Evolutionary conservation across 2,888 invertebrate genomes (phyloP).

Genomic region (Muschampia plurimacula): DNA sequence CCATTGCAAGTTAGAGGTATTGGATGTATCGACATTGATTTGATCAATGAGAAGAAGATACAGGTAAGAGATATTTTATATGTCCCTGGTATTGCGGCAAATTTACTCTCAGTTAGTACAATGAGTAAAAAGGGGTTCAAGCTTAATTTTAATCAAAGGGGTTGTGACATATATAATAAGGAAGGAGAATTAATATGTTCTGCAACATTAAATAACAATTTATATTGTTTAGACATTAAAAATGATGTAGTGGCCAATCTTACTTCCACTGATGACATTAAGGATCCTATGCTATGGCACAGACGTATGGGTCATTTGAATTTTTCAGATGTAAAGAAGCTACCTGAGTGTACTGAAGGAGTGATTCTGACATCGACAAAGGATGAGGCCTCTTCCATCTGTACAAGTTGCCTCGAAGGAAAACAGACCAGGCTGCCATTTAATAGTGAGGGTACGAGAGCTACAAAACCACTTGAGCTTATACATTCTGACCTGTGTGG

Average conservation of each 20-base stretch:
- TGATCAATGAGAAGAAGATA: background rate
- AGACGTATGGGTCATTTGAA: background rate
- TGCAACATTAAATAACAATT: background rate
- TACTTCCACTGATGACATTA: background rate
- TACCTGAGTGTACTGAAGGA: background rate
- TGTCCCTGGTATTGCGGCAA: background rate
- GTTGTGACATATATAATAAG: background rate
- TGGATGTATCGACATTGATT: background rate
- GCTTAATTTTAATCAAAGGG: no score
- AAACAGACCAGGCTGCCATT: no score
- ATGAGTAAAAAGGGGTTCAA: background rate
- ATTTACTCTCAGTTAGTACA: conserved; percentile 7
- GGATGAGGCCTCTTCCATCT: background rate
- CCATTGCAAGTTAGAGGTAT: background rate
- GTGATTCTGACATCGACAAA: background rate
- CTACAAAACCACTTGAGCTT: no score
- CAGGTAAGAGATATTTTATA: conserved; percentile 16
- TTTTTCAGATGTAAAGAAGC: background rate
- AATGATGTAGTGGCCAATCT: background rate
- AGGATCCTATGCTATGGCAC: background rate
- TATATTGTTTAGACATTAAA: background rate
- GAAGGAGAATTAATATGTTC: background rate
- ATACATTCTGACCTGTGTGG: no score
- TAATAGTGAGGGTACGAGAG: no score
- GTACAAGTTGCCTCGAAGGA: no score